Evolutionary conservation across 2,113 vertebrate species (phyloP), one percentile per base, ranked within the genome.

Genomic region (Pelecanoides urinatrix): DNA sequence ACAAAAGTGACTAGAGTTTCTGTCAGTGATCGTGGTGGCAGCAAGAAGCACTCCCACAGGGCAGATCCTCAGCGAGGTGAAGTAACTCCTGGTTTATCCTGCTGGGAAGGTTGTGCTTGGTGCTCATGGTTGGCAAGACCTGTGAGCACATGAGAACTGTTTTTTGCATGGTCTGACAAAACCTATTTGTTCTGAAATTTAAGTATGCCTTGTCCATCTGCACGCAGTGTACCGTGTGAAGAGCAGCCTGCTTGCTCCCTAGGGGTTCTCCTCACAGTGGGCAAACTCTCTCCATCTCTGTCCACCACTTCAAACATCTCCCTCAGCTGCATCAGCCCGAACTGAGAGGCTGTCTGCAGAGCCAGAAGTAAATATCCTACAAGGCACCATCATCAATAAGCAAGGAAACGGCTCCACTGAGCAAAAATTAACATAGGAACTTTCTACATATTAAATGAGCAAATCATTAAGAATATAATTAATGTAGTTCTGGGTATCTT

Each of bases 211-310:
- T n/a, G 9, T 36, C 50, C 2, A 2, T 30, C 32, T n/a, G 68
- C 16, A 32, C 1, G 2, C 26, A 50, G 27, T 0, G 0, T 44
- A 22, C 20, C 0, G 0, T 38, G 17, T 2, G 2, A 70, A 59
- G 38, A 90, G 22, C 90, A 58, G 25, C 36, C 40, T 45, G 20
- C 56, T 75, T 56, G 40, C 32, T 62, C 53, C 32, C 9, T 16
- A 16, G 19, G 2, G 9, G 3, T 29, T 77, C 38, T 49, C 20
- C 40, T 73, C 65, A 29, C 29, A 50, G 27, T 7, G 13, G 6
- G 7, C 18, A 58, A 63, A 44, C 21, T 59, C n/a, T 52, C 19
- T 76, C 27, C n/a, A 7, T 38, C 77, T 52, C 40, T 49, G 9
- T 34, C 80, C 19, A 26, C 29, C 32, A 30, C 50, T 34, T 89